Conservation (phyloP, 1,140 invertebrate genomes). For the Episyrphus balteatus region DNA sequence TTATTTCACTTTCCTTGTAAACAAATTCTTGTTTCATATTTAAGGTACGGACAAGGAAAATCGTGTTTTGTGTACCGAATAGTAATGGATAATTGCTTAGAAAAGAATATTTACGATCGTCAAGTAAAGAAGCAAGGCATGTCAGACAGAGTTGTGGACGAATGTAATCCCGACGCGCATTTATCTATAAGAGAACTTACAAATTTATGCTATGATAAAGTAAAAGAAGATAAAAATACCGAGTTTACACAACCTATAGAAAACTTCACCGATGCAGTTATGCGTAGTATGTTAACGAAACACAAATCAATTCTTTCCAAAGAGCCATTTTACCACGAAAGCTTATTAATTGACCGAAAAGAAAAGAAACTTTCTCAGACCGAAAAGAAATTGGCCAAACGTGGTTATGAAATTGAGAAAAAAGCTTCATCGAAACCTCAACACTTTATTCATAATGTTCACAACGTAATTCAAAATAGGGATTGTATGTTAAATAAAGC, state of each 20-base stretch:
- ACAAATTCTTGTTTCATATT: too few species aligned
- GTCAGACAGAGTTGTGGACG: constrained; percentile 94
- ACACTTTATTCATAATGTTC: constrained; percentile 5
- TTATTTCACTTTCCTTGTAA: too few species aligned
- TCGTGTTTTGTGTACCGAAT: constrained; percentile 92
- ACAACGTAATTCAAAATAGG: not conserved
- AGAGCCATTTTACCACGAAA: constrained; percentile 95
- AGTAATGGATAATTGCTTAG: constrained; percentile 92
- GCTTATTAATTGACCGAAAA: constrained; percentile 86
- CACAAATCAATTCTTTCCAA: constrained; percentile 64
- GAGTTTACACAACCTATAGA: constrained; percentile 59
- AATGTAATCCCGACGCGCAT: constrained; percentile 93
- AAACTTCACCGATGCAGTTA: constrained; percentile 68
- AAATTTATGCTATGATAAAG: constrained; percentile 84
- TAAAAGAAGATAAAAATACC: constrained; percentile 67
- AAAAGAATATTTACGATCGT: constrained; percentile 95
- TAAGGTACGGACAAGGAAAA: constrained; percentile 81
- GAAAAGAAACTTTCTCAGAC: constrained; percentile 90
- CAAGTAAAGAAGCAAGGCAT: constrained; percentile 97
- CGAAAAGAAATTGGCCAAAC: constrained; percentile 86
- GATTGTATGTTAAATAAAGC: too few species aligned
- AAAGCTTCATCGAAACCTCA: constrained; percentile 58
- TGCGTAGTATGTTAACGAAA: constrained; percentile 58
- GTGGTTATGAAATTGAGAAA: constrained; percentile 90
- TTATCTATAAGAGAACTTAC: constrained; percentile 90